Evolutionary conservation across 2,113 vertebrate genomes (phyloP).

Genomic region (Amblyornis subalaris): DNA sequence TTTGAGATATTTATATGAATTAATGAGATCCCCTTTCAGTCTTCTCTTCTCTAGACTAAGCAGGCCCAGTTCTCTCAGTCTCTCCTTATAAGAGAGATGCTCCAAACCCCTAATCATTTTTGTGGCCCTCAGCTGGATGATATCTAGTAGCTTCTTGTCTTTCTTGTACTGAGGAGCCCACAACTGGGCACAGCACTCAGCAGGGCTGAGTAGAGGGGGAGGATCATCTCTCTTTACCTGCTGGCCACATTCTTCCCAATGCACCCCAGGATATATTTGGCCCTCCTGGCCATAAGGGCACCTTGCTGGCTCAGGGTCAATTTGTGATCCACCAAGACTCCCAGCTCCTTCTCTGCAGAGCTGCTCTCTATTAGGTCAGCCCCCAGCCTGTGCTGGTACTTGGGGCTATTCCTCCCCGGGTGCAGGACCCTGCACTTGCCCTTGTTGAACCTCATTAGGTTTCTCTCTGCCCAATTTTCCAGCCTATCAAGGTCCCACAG

Average conservation of each 20-base stretch:
- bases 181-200: not conserved
- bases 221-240: not conserved
- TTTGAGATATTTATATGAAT: not conserved
- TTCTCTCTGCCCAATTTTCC: not conserved
- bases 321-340: not conserved
- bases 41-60: not conserved
- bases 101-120: not conserved
- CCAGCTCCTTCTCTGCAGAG: not conserved
- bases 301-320: not conserved
- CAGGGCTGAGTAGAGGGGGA: not conserved
- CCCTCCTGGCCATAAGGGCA: not conserved
- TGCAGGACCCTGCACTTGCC: not conserved
- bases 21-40: not conserved
- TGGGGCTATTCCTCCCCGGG: not conserved
- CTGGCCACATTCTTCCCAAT: not conserved
- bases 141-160: not conserved
- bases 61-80: not conserved
- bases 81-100: not conserved
- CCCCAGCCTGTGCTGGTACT: not conserved
- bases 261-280: accelerated
- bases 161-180: not conserved
- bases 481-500: not conserved
- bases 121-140: not conserved
- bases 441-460: not conserved
- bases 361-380: not conserved